These are phyloP conservation scores for Crocallis elinguaria DNA, from an alignment of 2,888 invertebrate species.

Conservation along the genomic window DNA sequence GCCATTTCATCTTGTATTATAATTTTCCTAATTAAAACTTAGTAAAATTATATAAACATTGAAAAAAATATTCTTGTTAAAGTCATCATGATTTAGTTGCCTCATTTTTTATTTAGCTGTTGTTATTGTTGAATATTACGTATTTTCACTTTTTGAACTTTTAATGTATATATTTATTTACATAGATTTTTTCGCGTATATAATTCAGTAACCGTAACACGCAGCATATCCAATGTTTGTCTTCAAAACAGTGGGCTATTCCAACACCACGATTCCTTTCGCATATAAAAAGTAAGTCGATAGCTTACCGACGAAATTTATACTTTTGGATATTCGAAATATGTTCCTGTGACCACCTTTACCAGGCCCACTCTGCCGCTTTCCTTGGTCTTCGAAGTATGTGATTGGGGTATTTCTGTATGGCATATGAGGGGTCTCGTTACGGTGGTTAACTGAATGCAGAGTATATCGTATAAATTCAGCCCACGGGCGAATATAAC, in stretches of 20 bases:
- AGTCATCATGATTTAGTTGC: no score
- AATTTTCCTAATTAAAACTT: no score
- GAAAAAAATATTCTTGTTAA: no score
- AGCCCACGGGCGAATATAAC: constrained; percentile 82
- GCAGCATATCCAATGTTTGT: constrained; percentile 69
- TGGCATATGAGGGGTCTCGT: constrained; percentile 51
- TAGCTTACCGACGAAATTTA: constrained; percentile 83
- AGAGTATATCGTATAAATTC: constrained; percentile 83
- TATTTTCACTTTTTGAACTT: no score
- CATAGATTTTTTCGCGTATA: constrained; percentile 11
- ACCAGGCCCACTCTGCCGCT: constrained; percentile 43
- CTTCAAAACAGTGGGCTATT: constrained; percentile 80
- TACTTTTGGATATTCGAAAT: constrained; percentile 84
- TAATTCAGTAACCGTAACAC: constrained; percentile 32
- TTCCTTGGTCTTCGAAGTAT: not conserved
- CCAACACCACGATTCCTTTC: constrained; percentile 70
- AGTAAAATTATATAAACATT: no score
- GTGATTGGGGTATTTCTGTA: constrained; percentile 25
- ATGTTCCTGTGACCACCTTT: constrained; percentile 62
- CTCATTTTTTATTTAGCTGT: no score
- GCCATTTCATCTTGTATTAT: no score
- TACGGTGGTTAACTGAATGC: constrained; percentile 63
- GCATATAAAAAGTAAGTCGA: constrained; percentile 85
- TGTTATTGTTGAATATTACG: no score
- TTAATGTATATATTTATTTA: no score